Evolutionary conservation across 2,888 invertebrate genomes (phyloP).

Genomic region (Hyposoter dolosus): DNA sequence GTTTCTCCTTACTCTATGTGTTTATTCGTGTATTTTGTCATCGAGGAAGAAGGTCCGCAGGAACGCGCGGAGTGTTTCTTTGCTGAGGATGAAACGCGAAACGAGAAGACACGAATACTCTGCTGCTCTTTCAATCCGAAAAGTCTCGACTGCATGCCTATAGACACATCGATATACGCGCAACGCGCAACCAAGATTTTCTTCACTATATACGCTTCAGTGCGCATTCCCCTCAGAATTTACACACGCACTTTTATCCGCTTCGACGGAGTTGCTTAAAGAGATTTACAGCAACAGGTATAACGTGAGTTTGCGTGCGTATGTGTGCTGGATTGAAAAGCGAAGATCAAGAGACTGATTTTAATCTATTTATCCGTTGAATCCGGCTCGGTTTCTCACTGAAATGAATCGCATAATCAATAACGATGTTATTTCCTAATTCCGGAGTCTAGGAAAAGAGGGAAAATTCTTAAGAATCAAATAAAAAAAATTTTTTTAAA

Average conservation of each 20-base stretch:
- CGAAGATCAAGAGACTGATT: slow-evolving; percentile 52
- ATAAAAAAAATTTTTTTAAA: slow-evolving; percentile 6
- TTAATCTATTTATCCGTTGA: slow-evolving; percentile 67
- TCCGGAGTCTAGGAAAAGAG: not conserved
- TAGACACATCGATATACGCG: not conserved
- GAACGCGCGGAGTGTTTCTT: slow-evolving; percentile 50
- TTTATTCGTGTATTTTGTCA: slow-evolving; percentile 25
- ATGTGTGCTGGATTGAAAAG: slow-evolving; percentile 4
- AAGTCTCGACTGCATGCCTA: not conserved
- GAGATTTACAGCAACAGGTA: slow-evolving; percentile 20
- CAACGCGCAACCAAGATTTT: slow-evolving; percentile 11
- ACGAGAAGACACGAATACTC: slow-evolving; percentile 42
- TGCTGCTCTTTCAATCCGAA: slow-evolving; percentile 43
- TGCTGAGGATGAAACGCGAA: slow-evolving; percentile 38
- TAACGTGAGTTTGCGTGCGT: not conserved
- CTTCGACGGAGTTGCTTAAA: slow-evolving; percentile 9
- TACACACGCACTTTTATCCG: slow-evolving; percentile 40
- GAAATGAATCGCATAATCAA: slow-evolving; percentile 56
- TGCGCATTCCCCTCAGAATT: slow-evolving; percentile 38
- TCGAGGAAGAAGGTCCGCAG: slow-evolving; percentile 35
- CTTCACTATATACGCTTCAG: slow-evolving; percentile 48
- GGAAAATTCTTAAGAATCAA: slow-evolving; percentile 17
- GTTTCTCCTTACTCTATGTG: slow-evolving; percentile 5
- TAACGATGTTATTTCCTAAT: slow-evolving; percentile 45
- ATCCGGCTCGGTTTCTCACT: slow-evolving; percentile 9